Evolutionary conservation across 2,888 invertebrate species (phyloP).

Genomic region (Scaptodrosophila latifasciaeformis): DNA sequence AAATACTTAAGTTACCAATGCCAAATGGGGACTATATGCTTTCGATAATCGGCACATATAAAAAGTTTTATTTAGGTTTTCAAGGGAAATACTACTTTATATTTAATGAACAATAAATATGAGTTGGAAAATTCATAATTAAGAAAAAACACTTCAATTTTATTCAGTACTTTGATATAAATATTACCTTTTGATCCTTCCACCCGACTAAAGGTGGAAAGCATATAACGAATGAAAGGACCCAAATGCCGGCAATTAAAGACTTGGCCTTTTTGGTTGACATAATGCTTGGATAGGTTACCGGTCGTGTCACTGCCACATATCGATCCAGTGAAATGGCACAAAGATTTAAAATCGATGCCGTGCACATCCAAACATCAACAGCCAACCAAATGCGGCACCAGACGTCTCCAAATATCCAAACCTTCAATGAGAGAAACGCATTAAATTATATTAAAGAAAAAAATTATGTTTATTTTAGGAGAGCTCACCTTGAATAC

Average conservation of each 20-base stretch:
- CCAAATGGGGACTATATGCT: no score
- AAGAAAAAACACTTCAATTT: no score
- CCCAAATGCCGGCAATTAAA: constrained; percentile 94
- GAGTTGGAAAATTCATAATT: no score
- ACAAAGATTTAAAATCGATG: constrained; percentile 96
- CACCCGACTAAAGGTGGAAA: constrained; percentile 96
- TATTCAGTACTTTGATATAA: no score
- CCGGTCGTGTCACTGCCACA: constrained; percentile 96
- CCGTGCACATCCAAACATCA: constrained; percentile 99
- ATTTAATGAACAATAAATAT: no score
- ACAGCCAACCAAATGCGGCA: constrained; percentile 97
- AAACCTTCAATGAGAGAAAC: constrained; percentile 88
- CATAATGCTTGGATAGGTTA: constrained; percentile 95
- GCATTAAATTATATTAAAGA: no score
- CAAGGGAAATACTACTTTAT: no score
- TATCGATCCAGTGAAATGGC: constrained; percentile 96
- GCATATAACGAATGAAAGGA: constrained; percentile 95
- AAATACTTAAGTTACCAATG: no score
- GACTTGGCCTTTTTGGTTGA: constrained; percentile 88
- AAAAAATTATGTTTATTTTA: no score
- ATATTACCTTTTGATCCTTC: constrained; percentile 86
- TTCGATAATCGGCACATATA: no score
- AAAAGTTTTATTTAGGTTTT: no score
- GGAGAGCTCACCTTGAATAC: constrained; percentile 86
- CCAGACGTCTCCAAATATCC: constrained; percentile 98